Conservation (phyloP, 2,888 invertebrate genomes). For the Hartigia nigra region DNA sequence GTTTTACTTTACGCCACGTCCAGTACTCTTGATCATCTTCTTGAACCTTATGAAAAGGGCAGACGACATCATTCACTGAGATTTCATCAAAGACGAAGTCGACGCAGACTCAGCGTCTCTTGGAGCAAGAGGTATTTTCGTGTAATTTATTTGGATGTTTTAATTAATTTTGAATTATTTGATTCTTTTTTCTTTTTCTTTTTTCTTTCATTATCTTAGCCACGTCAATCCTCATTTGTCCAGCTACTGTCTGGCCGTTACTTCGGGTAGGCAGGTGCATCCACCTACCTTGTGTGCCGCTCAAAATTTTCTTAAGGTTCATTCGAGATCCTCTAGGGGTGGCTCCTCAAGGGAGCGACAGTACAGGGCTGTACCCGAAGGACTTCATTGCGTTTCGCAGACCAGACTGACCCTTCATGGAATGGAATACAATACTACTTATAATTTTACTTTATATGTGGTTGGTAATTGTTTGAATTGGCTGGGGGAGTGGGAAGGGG, state of each 20-base stretch:
- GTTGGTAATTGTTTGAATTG: slow-evolving; percentile 47
- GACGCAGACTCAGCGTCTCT: slow-evolving; percentile 59
- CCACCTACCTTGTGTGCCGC: slow-evolving; percentile 63
- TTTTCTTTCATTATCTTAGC: slow-evolving; percentile 40
- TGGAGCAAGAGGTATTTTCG: slow-evolving; percentile 60
- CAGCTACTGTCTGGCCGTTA: slow-evolving; percentile 62
- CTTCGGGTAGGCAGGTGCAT: slow-evolving; percentile 55
- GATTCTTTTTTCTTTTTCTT: background rate
- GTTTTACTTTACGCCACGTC: slow-evolving; percentile 62
- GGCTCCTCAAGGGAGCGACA: slow-evolving; percentile 42
- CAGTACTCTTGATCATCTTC: slow-evolving; percentile 49
- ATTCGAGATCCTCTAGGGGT: slow-evolving; percentile 33
- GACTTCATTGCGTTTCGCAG: slow-evolving; percentile 60
- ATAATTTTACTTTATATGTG: slow-evolving; percentile 63
- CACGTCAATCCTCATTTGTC: slow-evolving; percentile 57
- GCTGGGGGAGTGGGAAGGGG: too few relatives aligned
- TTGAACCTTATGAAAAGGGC: slow-evolving; percentile 42
- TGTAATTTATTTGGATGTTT: background rate
- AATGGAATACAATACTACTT: slow-evolving; percentile 62
- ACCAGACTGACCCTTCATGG: slow-evolving; percentile 60
- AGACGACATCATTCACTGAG: slow-evolving; percentile 52
- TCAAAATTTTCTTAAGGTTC: slow-evolving; percentile 52
- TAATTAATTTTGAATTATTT: background rate
- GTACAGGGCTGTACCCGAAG: slow-evolving; percentile 55
- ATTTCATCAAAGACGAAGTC: slow-evolving; percentile 59